Evolutionary conservation across 2,888 invertebrate genomes (phyloP).

Genomic region (Yponomeuta plumbellus): DNA sequence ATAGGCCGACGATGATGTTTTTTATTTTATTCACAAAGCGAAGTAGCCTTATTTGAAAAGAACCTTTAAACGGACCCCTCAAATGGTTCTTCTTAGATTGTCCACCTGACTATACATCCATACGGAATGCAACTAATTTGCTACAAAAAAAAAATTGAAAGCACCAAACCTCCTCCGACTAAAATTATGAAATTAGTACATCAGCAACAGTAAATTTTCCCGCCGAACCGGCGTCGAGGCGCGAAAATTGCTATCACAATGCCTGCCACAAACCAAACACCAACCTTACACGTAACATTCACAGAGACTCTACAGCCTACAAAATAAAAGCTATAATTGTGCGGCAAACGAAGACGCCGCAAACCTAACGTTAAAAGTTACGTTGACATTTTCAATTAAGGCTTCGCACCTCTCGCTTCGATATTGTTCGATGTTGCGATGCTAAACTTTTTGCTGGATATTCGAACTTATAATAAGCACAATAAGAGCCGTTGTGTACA

Average conservation of each 20-base stretch:
- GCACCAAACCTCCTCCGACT: too few relatives aligned
- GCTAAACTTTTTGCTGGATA: too few relatives aligned
- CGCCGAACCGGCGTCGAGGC: constrained; percentile 33
- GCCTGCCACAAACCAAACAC: not conserved
- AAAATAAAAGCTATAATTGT: not conserved
- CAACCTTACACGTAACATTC: not conserved
- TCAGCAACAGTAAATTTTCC: constrained; percentile 25
- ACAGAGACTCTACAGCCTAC: not conserved
- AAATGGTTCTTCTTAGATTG: too few relatives aligned
- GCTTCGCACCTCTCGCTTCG: constrained; percentile 10
- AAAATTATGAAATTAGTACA: constrained; percentile 19
- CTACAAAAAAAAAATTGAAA: too few relatives aligned
- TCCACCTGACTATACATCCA: too few relatives aligned
- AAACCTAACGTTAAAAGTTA: constrained; percentile 12
- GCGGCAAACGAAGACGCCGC: not conserved
- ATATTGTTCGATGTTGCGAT: not conserved
- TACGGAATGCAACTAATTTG: too few relatives aligned
- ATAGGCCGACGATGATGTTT: too few relatives aligned
- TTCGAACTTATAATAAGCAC: too few relatives aligned
- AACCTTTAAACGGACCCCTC: too few relatives aligned
- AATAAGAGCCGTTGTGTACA: too few relatives aligned
- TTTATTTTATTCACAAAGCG: too few relatives aligned
- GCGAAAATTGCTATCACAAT: constrained; percentile 23
- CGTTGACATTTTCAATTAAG: constrained; percentile 18
- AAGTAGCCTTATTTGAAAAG: too few relatives aligned